Evolutionary conservation across 2,888 invertebrate species (phyloP).

Genomic region (Ophonus ardosiacus): DNA sequence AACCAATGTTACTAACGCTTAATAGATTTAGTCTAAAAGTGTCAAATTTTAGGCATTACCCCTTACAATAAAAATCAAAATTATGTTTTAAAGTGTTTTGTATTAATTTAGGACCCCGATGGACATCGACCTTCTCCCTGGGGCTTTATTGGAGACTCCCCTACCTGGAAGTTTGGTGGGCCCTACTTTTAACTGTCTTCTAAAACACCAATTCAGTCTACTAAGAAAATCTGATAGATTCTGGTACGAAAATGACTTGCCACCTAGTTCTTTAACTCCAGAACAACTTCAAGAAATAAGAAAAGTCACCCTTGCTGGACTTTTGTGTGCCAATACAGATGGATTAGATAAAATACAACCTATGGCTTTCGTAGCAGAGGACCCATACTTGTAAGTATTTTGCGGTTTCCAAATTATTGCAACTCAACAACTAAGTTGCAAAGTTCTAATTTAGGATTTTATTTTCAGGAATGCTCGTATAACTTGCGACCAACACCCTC

Average conservation of each 20-base stretch:
- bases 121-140: conserved; percentile 91
- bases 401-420: no score
- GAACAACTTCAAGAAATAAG: conserved; percentile 90
- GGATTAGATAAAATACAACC: conserved; percentile 87
- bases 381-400: conserved; percentile 88
- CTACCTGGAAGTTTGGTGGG: conserved; percentile 90
- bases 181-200: conserved; percentile 91
- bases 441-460: neutral
- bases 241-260: conserved; percentile 97
- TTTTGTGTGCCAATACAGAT: conserved; percentile 87
- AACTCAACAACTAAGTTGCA: no score
- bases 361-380: conserved; percentile 89
- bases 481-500: conserved; percentile 84
- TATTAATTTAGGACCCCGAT: conserved; percentile 78
- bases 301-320: conserved; percentile 87
- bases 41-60: no score
- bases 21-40: no score
- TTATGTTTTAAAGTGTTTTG: no score
- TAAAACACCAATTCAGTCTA: conserved; percentile 89
- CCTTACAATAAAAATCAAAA: no score
- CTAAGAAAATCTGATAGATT: conserved; percentile 93
- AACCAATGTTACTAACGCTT: no score
- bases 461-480: conserved; percentile 82
- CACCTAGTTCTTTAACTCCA: conserved; percentile 88
- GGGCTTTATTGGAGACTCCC: conserved; percentile 89